Conservation (phyloP, 2,888 invertebrate species). For the Girardia tigrina region DNA sequence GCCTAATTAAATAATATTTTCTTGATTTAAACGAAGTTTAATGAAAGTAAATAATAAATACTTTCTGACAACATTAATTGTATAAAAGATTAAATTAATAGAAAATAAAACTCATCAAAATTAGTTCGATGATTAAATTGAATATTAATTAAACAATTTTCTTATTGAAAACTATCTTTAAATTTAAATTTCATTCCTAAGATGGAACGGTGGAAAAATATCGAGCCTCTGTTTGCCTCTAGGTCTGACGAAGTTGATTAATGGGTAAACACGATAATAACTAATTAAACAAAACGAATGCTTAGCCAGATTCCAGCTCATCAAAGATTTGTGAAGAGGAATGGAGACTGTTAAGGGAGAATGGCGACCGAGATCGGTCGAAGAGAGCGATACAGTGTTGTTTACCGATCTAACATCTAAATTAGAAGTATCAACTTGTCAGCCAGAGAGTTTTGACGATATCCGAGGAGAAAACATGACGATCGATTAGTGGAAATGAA, state of each 20-base stretch:
- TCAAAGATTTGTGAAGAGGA: neutral
- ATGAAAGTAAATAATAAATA: too few relatives aligned
- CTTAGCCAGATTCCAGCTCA: neutral
- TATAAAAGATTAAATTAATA: too few relatives aligned
- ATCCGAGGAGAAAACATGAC: neutral
- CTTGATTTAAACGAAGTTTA: too few relatives aligned
- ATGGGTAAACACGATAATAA: neutral
- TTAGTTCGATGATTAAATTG: too few relatives aligned
- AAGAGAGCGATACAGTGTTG: neutral
- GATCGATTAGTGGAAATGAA: neutral
- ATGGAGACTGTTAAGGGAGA: neutral
- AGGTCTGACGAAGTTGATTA: neutral
- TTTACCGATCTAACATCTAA: neutral
- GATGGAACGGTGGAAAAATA: neutral
- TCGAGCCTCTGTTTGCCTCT: neutral
- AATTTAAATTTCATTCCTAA: neutral
- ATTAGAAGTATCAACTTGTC: neutral
- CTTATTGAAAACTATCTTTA: too few relatives aligned
- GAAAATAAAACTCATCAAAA: too few relatives aligned
- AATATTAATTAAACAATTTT: too few relatives aligned
- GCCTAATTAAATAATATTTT: too few relatives aligned
- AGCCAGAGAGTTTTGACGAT: neutral
- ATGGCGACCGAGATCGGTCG: neutral
- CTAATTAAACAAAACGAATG: neutral
- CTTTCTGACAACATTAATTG: too few relatives aligned